These are phyloP conservation scores for Sceloporus undulatus DNA, from an alignment of 2,113 vertebrate genomes.

Conservation along the genomic window DNA sequence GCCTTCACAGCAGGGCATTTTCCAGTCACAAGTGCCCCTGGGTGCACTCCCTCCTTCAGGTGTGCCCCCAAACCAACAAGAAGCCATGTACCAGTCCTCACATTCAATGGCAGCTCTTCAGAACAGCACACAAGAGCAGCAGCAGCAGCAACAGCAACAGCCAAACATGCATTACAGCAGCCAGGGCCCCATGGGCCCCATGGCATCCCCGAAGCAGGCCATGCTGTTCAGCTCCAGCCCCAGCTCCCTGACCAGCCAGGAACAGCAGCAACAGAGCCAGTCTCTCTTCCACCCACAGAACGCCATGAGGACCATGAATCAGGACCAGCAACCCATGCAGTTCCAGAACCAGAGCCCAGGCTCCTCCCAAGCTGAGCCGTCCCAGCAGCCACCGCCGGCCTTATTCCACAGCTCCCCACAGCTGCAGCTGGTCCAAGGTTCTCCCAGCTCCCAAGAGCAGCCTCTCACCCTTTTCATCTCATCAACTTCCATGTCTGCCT, in stretches of 20 bases:
- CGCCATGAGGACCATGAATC: conserved; percentile 85
- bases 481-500: conserved; percentile 89
- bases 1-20: conserved; percentile 79
- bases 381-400: conserved; percentile 74
- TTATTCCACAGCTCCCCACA: conserved; percentile 94
- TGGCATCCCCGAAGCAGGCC: conserved; percentile 84
- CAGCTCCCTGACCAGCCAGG: conserved; percentile 82
- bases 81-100: conserved; percentile 87
- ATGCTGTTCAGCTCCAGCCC: conserved; percentile 82
- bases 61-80: conserved; percentile 83
- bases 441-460: conserved; percentile 84
- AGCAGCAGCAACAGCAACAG: conserved; percentile 81
- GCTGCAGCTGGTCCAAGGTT: conserved; percentile 89
- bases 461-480: conserved; percentile 93
- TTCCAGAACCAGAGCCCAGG: conserved; percentile 92
- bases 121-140: conserved; percentile 80
- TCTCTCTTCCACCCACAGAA: conserved; percentile 89
- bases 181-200: conserved; percentile 77
- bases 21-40: conserved; percentile 79
- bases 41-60: conserved; percentile 77
- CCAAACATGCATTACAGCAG: conserved; percentile 79
- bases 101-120: conserved; percentile 85
- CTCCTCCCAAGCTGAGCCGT: conserved; percentile 78
- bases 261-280: conserved; percentile 85
- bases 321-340: conserved; percentile 92